phyloP scores from a whole-genome alignment of 2,888 invertebrate genomes.

The Tetanocera ferruginea region DNA sequence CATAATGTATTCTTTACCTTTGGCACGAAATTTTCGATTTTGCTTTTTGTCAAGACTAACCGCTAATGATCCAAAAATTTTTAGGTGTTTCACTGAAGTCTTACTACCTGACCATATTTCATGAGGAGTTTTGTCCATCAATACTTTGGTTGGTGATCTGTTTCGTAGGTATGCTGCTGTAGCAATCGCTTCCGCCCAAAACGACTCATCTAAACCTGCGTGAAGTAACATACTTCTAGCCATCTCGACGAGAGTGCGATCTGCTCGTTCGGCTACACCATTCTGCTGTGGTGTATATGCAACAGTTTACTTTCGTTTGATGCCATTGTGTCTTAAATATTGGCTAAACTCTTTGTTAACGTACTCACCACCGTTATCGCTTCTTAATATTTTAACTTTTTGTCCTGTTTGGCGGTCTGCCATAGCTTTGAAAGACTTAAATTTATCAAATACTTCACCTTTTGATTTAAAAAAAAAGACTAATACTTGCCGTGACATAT shows the following conservation, averaged over 20 bases:
- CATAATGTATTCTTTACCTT: constrained; percentile 40
- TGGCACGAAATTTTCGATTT: constrained; percentile 41
- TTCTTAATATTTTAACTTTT: constrained; percentile 34
- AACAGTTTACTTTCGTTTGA: constrained; percentile 39
- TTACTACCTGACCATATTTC: constrained; percentile 42
- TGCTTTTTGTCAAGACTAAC: constrained; percentile 21
- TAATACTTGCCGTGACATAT: constrained; percentile 26
- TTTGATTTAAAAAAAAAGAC: constrained; percentile 38
- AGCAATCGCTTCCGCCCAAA: constrained; percentile 49
- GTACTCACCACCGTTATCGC: constrained; percentile 39
- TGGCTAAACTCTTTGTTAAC: background rate
- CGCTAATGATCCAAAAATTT: constrained; percentile 22
- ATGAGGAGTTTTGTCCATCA: constrained; percentile 39
- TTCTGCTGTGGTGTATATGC: constrained; percentile 49
- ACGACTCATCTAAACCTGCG: constrained; percentile 47
- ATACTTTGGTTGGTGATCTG: constrained; percentile 35
- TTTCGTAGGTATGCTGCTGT: constrained; percentile 46
- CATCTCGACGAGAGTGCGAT: constrained; percentile 49
- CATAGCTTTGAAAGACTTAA: constrained; percentile 33
- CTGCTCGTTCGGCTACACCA: constrained; percentile 47
- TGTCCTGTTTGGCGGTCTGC: constrained; percentile 39
- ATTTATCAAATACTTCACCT: constrained; percentile 31
- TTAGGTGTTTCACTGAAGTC: constrained; percentile 37
- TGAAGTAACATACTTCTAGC: constrained; percentile 55
- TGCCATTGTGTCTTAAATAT: constrained; percentile 13